Percentiles rank a stretch among this genome's conserved stretches.
Conservation (phyloP, 2,888 invertebrate genomes). For the Bembecia ichneumoniformis region DNA sequence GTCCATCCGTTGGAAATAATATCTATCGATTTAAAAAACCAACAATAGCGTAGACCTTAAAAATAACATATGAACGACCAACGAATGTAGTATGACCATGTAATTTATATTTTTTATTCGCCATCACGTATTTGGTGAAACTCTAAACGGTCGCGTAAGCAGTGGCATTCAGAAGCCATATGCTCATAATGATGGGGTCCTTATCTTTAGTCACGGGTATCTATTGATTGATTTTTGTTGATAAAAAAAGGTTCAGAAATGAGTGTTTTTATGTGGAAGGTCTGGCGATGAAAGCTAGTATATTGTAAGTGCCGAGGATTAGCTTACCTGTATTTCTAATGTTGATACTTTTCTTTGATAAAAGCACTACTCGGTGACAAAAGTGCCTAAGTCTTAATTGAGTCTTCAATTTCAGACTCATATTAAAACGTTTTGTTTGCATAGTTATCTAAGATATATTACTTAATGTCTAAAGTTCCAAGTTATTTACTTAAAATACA, state of each 20-base stretch:
- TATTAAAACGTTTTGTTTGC: too few relatives aligned
- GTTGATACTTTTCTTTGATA: too few relatives aligned
- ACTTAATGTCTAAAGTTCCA: too few relatives aligned
- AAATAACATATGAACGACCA: conserved; percentile 37
- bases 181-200: conserved; percentile 31
- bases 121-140: conserved; percentile 26
- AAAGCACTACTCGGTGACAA: too few relatives aligned
- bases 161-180: conserved; percentile 27
- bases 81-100: conserved; percentile 19
- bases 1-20: conserved; percentile 22
- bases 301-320: too few relatives aligned
- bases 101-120: conserved; percentile 24
- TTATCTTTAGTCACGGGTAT: conserved; percentile 34
- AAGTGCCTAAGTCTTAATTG: too few relatives aligned
- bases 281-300: too few relatives aligned
- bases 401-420: too few relatives aligned
- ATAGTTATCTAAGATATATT: too few relatives aligned
- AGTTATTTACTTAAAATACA: too few relatives aligned
- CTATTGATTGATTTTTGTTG: conserved; percentile 32
- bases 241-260: conserved; percentile 1
- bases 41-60: conserved; percentile 19
- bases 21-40: conserved; percentile 36
- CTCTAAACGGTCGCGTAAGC: conserved; percentile 7
- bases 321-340: too few relatives aligned
- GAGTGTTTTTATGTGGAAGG: too few relatives aligned